Evolutionary conservation across 2,797 vertebrate genomes (phyloP), one percentile per base, ranked within the genome.

Genomic region (Gymnoscopelus braueri): DNA sequence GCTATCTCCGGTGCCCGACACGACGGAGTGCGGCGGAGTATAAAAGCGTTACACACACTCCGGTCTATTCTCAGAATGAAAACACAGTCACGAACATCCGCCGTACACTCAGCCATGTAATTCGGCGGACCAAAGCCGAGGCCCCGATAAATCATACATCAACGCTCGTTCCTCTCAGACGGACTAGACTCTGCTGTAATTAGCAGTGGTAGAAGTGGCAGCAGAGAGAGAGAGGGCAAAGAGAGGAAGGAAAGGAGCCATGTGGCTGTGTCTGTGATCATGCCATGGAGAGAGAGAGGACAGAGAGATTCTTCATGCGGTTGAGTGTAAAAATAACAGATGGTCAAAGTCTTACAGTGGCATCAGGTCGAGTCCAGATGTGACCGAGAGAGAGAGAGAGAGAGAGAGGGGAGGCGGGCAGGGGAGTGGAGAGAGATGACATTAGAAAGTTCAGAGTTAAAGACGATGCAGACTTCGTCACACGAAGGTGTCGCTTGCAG

Each of bases 311-410:
- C 32, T 35, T 35, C 6, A 35, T 7, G 5, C 32, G 5, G 8
- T 9, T 44, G 39, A 44, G 39, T 59, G 44, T 58, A 52, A 63
- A 19, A 71, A 65, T 12, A 69, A 67, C 75, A 67, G 50, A 66
- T 19, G 39, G 39, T 44, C 39, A 44, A 10, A 10, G 69, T 29
- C 58, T 76, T 26, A 9, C 14, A 11, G 59, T 26, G 60, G 55
- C 58, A 60, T 69, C 64, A 65, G 57, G 81, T 78, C 29, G 50
- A 50, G 63, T 54, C 74, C 77, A 81, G 71, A 82, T 82, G 81
- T 80, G 71, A 64, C 14, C 2, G 35, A 65, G 39, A 53, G 53
- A 51, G 49, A 39, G 23, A 12, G 52, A 13, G 51, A 39, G 44
- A 47, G 44, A 51, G 53, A 13, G 44, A 15, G 59, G 53, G 12